Conservation (phyloP, 1,140 invertebrate species). For the Lepidurus arcticus region DNA sequence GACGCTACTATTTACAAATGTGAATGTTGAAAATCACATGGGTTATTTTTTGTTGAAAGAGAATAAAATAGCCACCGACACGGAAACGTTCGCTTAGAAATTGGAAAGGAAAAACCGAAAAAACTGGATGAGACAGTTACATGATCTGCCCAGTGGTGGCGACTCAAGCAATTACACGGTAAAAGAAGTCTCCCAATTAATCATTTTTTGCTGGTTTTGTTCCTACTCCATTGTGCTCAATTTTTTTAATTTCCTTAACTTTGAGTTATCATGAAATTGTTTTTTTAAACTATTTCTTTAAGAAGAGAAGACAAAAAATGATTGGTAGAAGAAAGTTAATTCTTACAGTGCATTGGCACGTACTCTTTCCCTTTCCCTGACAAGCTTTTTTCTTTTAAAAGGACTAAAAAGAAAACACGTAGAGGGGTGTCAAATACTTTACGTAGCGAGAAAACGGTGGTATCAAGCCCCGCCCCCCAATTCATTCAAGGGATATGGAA, state of each 20-base stretch:
- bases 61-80: not conserved
- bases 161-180: not conserved
- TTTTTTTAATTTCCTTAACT: conserved; percentile 23
- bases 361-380: too few relatives aligned
- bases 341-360: not conserved
- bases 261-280: not conserved
- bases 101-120: not conserved
- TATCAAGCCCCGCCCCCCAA: not conserved
- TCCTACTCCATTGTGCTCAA: not conserved
- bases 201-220: conserved; percentile 8
- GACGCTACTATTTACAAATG: conserved; percentile 22
- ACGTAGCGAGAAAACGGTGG: not conserved
- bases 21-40: not conserved
- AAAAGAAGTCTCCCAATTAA: not conserved
- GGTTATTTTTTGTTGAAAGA: conserved; percentile 17
- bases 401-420: not conserved
- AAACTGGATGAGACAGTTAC: not conserved
- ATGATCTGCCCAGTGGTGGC: too few relatives aligned
- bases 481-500: conserved; percentile 13
- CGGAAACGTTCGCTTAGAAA: conserved; percentile 2
- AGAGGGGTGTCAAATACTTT: not conserved
- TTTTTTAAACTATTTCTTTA: not conserved
- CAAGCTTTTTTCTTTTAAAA: not conserved
- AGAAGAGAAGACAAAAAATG: not conserved
- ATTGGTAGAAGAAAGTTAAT: not conserved